phyloP scores from a whole-genome alignment of 1,140 invertebrate species.

The roundworm (Caenorhabditis elegans) region DNA sequence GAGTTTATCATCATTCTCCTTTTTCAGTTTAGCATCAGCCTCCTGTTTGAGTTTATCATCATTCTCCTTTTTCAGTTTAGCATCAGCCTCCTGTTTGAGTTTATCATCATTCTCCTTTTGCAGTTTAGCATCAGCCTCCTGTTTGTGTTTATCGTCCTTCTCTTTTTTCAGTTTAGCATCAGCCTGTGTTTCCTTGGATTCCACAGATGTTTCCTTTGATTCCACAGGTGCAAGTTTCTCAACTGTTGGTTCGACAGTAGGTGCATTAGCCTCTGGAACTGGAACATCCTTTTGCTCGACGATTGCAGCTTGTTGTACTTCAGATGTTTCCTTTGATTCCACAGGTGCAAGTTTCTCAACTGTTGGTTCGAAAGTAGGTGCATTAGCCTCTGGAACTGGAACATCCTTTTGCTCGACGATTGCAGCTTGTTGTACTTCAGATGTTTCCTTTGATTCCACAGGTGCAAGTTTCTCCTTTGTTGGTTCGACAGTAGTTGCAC shows the following conservation, averaged over 20 bases:
- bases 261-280: too few species aligned
- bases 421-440: not conserved
- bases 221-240: not conserved
- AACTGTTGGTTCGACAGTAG: not conserved
- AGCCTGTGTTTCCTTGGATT: not conserved
- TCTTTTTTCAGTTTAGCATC: not conserved
- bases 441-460: too few species aligned
- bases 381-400: not conserved
- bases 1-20: not conserved
- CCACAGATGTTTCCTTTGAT: too few species aligned
- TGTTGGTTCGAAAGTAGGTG: too few species aligned
- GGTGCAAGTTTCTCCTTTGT: not conserved
- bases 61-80: not conserved
- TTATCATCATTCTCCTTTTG: not conserved
- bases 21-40: not conserved
- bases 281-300: too few species aligned
- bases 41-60: not conserved
- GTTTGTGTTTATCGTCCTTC: not conserved
- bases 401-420: not conserved
- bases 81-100: not conserved
- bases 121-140: not conserved
- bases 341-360: not conserved
- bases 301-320: not conserved
- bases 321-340: constrained; percentile 7
- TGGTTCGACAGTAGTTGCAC: too few species aligned